Evolutionary conservation across 2,888 invertebrate species (phyloP), one percentile per base, ranked within the genome.

Genomic region (Perdita meconis): DNA sequence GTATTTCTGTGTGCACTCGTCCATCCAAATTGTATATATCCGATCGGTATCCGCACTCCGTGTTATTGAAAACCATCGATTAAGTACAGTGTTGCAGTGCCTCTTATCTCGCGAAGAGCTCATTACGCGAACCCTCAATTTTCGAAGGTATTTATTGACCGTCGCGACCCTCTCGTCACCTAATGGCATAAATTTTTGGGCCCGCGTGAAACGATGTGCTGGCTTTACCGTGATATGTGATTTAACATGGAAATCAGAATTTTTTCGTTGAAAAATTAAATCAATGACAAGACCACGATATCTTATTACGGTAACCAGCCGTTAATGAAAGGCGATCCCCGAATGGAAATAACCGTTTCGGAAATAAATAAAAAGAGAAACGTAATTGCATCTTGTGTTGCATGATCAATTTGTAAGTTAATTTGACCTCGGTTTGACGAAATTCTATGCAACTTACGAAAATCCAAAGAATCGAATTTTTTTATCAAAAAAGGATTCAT

Each of bases 21-120:
- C 81, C 79, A 84, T 84, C 77, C 77, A 74, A 84, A 83, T 83
- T 83, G 73, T 57, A 44, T 50, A 38, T 34, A 47, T 59, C 38
- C 36, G 73, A 50, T 67, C 71, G 47, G 59, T 64, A 16, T 61
- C 30, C 51, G 26, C 69, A 47, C 55, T 56, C 61, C 61, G 78
- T 68, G 77, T 73, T 81, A 77, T 34, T 61, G 65, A 56, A 61
- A 78, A 61, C 69, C 70, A 44, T 57, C 75, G 75, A 75, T 78
- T 78, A 78, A 65, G 57, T 24, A 65, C 70, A 60, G 55, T 65
- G 65, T 69, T 24, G 61, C 19, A 13, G 13, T 19, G 47, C 38
- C 55, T 1, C 55, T 51, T 55, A 38, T 47, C 3, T 2, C 6
- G 30, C 36, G 2, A 67, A 40, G 50, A 51, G 50, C 53, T 57